A percentile compares a stretch with the other conserved stretches of the same genome.
Conservation (phyloP, 2,113 vertebrate species). For the Myotis yumanensis region DNA sequence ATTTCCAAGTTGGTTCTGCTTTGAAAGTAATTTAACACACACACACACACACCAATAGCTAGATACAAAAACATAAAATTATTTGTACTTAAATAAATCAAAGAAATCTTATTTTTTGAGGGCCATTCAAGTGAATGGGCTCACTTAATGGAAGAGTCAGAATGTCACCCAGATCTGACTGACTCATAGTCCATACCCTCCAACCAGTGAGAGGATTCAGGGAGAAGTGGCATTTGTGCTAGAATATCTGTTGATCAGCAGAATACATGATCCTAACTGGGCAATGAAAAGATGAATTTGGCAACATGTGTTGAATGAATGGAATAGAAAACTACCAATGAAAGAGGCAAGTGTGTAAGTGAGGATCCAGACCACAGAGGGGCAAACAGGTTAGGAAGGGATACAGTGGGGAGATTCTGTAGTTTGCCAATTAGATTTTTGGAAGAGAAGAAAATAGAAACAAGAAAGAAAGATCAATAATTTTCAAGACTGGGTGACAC, state of each 20-base stretch:
- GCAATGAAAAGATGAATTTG: neutral
- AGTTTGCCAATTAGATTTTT: neutral
- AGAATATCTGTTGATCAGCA: neutral
- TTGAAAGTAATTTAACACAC: neutral
- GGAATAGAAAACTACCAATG: neutral
- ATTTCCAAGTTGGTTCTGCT: neutral
- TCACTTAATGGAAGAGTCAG: neutral
- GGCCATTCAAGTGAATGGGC: too few species aligned
- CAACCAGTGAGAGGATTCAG: neutral
- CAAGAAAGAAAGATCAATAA: neutral
- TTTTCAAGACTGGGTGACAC: neutral
- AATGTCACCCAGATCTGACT: neutral
- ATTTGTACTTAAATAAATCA: neutral
- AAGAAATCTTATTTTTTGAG: neutral
- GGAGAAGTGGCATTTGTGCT: neutral
- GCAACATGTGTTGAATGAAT: neutral
- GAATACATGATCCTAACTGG: neutral
- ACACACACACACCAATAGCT: neutral
- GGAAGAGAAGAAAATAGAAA: neutral
- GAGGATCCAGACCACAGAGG: neutral
- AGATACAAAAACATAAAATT: neutral
- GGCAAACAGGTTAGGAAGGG: neutral
- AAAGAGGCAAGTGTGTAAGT: rapidly evolving
- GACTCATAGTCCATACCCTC: neutral
- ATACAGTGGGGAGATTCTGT: neutral